Evolutionary conservation across 2,888 invertebrate genomes (phyloP).

Genomic region (Chalcis sispes): DNA sequence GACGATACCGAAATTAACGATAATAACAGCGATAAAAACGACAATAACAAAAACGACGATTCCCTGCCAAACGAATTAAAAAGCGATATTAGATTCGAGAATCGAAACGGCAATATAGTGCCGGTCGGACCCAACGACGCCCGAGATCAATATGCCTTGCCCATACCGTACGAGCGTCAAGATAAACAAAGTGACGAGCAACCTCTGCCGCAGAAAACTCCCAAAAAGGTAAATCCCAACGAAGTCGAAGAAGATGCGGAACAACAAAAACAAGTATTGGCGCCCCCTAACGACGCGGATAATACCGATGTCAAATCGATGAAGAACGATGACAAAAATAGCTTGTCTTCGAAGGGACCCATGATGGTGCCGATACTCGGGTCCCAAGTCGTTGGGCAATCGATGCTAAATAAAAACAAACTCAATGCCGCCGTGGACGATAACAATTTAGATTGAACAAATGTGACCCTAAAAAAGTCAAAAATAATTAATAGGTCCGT

Average conservation of each 20-base stretch:
- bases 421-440: constrained; percentile 20
- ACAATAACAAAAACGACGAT: constrained; percentile 49
- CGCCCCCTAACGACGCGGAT: constrained; percentile 39
- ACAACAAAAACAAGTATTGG: constrained; percentile 59
- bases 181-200: constrained; percentile 20
- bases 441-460: constrained; percentile 58
- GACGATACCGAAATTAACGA: constrained; percentile 45
- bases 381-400: constrained; percentile 54
- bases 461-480: too few species aligned
- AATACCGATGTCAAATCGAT: constrained; percentile 26
- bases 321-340: constrained; percentile 17
- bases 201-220: constrained; percentile 50
- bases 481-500: too few species aligned
- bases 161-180: constrained; percentile 60
- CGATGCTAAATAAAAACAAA: constrained; percentile 14
- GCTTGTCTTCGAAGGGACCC: constrained; percentile 52
- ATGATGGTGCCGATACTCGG: constrained; percentile 57
- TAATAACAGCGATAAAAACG: constrained; percentile 23
- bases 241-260: constrained; percentile 53
- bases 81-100: constrained; percentile 64
- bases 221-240: constrained; percentile 26
- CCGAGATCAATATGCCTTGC: constrained; percentile 55
- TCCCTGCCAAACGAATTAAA: constrained; percentile 58
- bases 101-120: constrained; percentile 65
- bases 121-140: constrained; percentile 67